Evolutionary conservation across 2,113 vertebrate species (phyloP).

Genomic region (Malurus melanocephalus): DNA sequence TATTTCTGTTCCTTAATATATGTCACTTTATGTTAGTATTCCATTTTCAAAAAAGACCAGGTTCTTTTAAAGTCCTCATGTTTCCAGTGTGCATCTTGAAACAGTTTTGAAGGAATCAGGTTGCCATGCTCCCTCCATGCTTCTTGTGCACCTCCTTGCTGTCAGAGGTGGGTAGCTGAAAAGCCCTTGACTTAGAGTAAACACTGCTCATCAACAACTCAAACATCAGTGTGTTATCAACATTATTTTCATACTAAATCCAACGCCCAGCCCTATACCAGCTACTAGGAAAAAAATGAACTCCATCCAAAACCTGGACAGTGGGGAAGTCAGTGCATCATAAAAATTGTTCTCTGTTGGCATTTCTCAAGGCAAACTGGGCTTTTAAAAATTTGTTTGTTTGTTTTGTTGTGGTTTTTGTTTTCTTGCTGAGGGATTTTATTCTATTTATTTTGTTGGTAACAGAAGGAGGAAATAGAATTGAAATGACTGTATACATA

Average conservation of each 20-base stretch:
- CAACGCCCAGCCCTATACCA: neutral
- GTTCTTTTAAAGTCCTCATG: neutral
- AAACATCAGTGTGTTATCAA: neutral
- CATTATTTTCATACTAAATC: neutral
- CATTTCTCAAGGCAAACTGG: neutral
- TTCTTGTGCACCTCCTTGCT: neutral
- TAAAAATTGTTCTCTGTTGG: neutral
- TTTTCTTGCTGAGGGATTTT: neutral
- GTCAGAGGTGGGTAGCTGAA: neutral
- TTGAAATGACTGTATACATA: neutral
- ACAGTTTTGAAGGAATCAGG: neutral
- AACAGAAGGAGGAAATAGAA: neutral
- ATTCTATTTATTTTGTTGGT: neutral
- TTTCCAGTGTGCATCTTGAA: neutral
- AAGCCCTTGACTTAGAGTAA: neutral
- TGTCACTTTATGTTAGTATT: neutral
- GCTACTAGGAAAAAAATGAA: neutral
- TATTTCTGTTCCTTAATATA: neutral
- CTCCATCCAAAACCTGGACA: neutral
- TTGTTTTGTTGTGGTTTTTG: neutral
- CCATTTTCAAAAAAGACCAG: neutral
- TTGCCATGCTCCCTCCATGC: neutral
- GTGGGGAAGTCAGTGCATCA: neutral
- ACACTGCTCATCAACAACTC: neutral
- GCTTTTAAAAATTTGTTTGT: neutral